Evolutionary conservation across 2,797 vertebrate species (phyloP).

Genomic region (Coregonus sp.): DNA sequence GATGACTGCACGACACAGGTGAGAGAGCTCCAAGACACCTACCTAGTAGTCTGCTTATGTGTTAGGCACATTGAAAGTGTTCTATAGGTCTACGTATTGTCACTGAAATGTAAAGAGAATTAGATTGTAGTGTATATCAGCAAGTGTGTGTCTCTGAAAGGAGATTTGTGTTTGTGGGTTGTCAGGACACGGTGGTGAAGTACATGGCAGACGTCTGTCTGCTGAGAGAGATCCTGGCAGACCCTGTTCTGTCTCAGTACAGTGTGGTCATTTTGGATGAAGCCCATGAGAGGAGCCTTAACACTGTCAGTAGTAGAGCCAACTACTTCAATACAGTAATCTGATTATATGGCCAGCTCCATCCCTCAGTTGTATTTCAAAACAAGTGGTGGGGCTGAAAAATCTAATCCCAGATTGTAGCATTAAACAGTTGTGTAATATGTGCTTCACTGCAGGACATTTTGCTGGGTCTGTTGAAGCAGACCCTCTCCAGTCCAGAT

Average conservation of each 20-base stretch:
- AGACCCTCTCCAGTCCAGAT: slow-evolving; percentile 75
- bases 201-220: slow-evolving; percentile 98
- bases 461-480: slow-evolving; percentile 92
- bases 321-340: too few relatives aligned
- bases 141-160: neutral
- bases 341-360: neutral
- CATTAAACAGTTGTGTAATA: neutral
- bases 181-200: slow-evolving; percentile 88
- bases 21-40: slow-evolving; percentile 30
- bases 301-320: slow-evolving; percentile 82
- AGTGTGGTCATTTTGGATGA: slow-evolving; percentile 91
- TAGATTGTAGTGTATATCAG: neutral
- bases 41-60: neutral
- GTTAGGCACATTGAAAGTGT: neutral
- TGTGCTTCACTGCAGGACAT: slow-evolving; percentile 81
- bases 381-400: neutral
- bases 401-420: neutral
- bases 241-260: slow-evolving; percentile 86
- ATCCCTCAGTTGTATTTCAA: neutral
- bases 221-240: slow-evolving; percentile 87
- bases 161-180: neutral
- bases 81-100: neutral
- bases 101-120: neutral
- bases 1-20: slow-evolving; percentile 92
- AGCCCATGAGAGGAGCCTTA: slow-evolving; percentile 95